These are phyloP conservation scores for Peromyscus nudipes DNA, from an alignment of 2,797 vertebrate species.

Conservation along the genomic window DNA sequence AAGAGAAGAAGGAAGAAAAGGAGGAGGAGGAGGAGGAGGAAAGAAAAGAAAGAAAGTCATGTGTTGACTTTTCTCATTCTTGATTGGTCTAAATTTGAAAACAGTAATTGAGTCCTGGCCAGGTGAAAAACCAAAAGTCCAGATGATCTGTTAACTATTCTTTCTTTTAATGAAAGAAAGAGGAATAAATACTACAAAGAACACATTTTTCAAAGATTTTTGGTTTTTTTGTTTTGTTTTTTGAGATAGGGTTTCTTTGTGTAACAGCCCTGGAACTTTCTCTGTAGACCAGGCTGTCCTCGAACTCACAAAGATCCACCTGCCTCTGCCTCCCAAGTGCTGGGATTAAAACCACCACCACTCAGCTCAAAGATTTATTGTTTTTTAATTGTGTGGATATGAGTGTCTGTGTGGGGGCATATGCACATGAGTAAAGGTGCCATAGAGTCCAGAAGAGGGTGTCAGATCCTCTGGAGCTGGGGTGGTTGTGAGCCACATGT, in stretches of 20 bases:
- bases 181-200: not conserved
- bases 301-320: not conserved
- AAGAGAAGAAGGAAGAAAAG: rapidly evolving
- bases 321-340: not conserved
- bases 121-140: constrained; percentile 2
- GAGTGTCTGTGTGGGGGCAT: not conserved
- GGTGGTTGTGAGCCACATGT: not conserved
- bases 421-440: not conserved
- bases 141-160: not conserved
- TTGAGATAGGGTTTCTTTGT: not conserved
- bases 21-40: too few relatives aligned
- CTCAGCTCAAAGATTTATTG: not conserved
- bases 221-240: not conserved
- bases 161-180: constrained; percentile 36
- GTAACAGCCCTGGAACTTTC: not conserved
- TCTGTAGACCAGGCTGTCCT: not conserved
- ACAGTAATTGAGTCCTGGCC: not conserved
- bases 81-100: constrained; percentile 42
- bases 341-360: not conserved
- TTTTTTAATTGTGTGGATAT: not conserved
- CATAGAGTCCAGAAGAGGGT: not conserved
- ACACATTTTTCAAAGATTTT: not conserved
- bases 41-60: not conserved
- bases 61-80: constrained; percentile 19
- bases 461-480: not conserved